A percentile compares a stretch with the other conserved stretches of the same genome.
Evolutionary conservation across 30 jellyfish, hydroid and myxozoan genomes (phyloP).

Genomic region (Aurelia sp.): DNA sequence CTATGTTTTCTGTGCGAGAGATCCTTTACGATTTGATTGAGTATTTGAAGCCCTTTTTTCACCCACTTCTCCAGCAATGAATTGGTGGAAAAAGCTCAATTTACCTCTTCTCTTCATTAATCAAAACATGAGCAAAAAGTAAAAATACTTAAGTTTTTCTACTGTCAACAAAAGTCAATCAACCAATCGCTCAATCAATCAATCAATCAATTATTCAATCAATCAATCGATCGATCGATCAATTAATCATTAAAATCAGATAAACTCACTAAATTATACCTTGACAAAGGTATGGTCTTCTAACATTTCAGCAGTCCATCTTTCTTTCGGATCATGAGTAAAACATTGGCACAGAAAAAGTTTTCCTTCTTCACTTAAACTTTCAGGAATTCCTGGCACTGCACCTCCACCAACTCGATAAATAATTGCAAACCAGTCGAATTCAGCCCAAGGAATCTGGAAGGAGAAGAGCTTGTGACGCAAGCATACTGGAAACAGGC

Average conservation of each 20-base stretch:
- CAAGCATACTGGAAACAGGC: not conserved
- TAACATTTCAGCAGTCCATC: constrained; percentile 92
- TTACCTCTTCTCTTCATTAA: too few relatives aligned
- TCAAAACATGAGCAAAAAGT: too few relatives aligned
- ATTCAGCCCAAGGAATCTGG: constrained; percentile 94
- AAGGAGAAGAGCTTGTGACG: not conserved
- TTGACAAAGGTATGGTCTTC: constrained; percentile 89
- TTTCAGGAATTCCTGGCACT: constrained; percentile 84
- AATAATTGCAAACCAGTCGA: constrained; percentile 77
- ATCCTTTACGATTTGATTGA: too few relatives aligned
- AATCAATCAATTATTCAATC: too few relatives aligned
- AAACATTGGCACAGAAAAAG: constrained; percentile 81
- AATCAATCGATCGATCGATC: too few relatives aligned
- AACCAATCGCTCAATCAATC: too few relatives aligned
- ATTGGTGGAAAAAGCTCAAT: too few relatives aligned
- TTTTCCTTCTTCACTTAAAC: constrained; percentile 94
- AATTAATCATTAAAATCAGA: not conserved
- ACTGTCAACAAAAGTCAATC: too few relatives aligned
- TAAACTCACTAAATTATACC: constrained; percentile 24
- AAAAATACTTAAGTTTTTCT: too few relatives aligned
- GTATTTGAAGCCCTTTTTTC: too few relatives aligned
- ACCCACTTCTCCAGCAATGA: too few relatives aligned
- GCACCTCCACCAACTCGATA: constrained; percentile 91
- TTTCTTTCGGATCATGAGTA: constrained; percentile 59
- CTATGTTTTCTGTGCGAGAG: too few relatives aligned